Evolutionary conservation across 1,140 invertebrate genomes (phyloP).

Genomic region (Ostrea denselamellosa): DNA sequence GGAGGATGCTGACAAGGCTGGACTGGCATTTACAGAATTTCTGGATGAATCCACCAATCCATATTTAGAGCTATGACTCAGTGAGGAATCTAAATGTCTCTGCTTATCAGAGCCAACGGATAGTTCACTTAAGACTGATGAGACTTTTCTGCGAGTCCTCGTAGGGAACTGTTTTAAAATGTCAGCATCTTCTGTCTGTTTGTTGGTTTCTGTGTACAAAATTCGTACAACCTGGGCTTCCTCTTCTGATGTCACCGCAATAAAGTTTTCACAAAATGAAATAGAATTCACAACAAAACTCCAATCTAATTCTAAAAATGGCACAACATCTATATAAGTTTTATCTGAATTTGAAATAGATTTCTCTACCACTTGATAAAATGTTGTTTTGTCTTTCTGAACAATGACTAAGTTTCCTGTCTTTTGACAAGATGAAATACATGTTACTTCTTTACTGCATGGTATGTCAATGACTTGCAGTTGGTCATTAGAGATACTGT

Average conservation of each 20-base stretch:
- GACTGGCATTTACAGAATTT: constrained; percentile 51
- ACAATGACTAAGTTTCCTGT: constrained; percentile 51
- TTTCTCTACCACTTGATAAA: constrained; percentile 55
- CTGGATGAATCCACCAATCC: constrained; percentile 15
- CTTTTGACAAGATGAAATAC: constrained; percentile 44
- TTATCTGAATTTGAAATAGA: constrained; percentile 49
- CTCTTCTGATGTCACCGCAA: constrained; percentile 47
- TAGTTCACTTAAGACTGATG: constrained; percentile 40
- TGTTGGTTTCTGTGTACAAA: constrained; percentile 47
- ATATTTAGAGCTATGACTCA: background rate
- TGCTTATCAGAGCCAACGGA: constrained; percentile 30
- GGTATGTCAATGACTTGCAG: constrained; percentile 56
- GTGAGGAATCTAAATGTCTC: background rate
- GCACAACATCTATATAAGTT: constrained; percentile 50
- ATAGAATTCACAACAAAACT: constrained; percentile 45
- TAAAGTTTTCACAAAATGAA: constrained; percentile 50
- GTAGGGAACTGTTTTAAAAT: constrained; percentile 5
- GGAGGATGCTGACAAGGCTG: constrained; percentile 47
- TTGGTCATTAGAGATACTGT: background rate
- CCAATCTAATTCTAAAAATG: constrained; percentile 53
- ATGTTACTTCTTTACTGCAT: constrained; percentile 37
- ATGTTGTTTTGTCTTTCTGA: constrained; percentile 34
- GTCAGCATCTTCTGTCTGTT: constrained; percentile 22
- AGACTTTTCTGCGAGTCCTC: background rate
- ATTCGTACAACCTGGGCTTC: constrained; percentile 50